phyloP scores from a whole-genome alignment of 2,797 vertebrate genomes.

The Chiloscyllium punctatum region DNA sequence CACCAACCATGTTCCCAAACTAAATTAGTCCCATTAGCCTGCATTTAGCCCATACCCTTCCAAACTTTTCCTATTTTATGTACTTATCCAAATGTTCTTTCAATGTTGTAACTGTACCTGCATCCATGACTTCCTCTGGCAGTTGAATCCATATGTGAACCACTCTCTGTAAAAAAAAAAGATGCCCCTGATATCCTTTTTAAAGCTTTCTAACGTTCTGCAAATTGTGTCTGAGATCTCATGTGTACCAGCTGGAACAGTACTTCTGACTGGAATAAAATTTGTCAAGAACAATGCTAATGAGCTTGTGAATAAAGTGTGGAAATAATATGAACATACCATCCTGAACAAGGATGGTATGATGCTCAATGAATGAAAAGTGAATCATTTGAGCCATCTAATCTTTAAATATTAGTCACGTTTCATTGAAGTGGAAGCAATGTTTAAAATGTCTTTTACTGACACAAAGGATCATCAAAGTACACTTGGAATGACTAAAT shows the following conservation, averaged over 20 bases:
- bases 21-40: too few relatives aligned
- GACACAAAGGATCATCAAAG: background rate
- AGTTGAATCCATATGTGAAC: too few relatives aligned
- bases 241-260: background rate
- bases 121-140: too few relatives aligned
- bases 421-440: background rate
- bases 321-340: background rate
- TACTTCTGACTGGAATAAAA: background rate
- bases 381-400: background rate
- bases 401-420: background rate
- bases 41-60: too few relatives aligned
- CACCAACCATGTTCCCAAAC: too few relatives aligned
- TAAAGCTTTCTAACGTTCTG: too few relatives aligned
- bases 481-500: background rate
- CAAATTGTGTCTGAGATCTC: background rate
- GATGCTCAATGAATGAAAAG: background rate
- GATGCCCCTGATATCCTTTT: too few relatives aligned
- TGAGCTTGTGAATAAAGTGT: background rate
- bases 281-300: background rate
- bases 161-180: too few relatives aligned
- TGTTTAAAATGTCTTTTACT: background rate
- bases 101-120: too few relatives aligned
- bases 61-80: too few relatives aligned
- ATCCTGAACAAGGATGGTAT: background rate
- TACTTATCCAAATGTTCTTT: too few relatives aligned